Conservation (phyloP, 2,113 vertebrate genomes). For the Alligator sinensis region DNA sequence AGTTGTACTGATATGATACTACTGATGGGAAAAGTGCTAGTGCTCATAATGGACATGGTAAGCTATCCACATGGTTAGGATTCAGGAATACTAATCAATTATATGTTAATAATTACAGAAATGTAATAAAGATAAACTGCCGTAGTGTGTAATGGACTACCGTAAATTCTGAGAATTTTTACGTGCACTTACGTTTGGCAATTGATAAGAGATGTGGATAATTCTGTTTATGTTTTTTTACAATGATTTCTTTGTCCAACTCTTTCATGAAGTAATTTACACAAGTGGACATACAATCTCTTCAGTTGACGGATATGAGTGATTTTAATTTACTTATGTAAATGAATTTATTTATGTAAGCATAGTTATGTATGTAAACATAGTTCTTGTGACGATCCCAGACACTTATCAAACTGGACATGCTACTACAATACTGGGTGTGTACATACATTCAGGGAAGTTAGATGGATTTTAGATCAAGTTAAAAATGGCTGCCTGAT, state of each 20-base stretch:
- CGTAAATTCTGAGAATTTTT: background rate
- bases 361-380: background rate
- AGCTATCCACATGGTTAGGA: conserved; percentile 35
- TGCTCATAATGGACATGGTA: conserved; percentile 30
- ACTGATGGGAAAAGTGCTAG: background rate
- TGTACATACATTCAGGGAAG: too few species aligned
- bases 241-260: conserved; percentile 20
- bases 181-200: background rate
- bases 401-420: background rate
- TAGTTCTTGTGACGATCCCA: background rate
- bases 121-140: conserved; percentile 6
- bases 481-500: too few species aligned
- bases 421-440: background rate
- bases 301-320: background rate
- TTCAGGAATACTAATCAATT: conserved; percentile 52
- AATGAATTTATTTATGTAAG: too few species aligned
- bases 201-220: background rate
- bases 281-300: background rate
- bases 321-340: background rate
- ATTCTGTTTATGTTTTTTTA: background rate
- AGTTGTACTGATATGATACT: background rate
- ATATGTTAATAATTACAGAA: conserved; percentile 55
- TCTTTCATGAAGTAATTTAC: background rate
- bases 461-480: too few species aligned
- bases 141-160: background rate